These are phyloP conservation scores for Fratercula arctica DNA, from an alignment of 2,797 vertebrate genomes.

Conservation along the genomic window DNA sequence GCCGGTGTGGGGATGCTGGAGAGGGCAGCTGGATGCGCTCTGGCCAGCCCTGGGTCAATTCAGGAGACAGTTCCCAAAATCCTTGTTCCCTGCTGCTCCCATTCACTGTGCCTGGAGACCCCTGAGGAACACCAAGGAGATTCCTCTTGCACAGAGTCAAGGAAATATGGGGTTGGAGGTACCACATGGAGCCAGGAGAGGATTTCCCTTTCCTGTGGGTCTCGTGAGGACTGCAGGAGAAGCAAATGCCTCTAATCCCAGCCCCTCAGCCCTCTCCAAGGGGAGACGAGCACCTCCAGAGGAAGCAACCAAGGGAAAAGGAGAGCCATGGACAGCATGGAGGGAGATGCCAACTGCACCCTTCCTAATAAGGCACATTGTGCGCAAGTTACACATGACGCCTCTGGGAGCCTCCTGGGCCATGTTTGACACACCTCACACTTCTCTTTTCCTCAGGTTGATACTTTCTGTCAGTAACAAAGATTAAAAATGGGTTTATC, in stretches of 20 bases:
- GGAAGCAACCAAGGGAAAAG: neutral
- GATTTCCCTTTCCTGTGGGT: neutral
- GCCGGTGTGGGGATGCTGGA: neutral
- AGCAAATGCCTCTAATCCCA: accelerated
- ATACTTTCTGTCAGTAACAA: neutral
- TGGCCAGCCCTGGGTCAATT: neutral
- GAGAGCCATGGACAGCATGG: neutral
- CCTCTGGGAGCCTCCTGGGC: neutral
- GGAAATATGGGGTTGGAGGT: neutral
- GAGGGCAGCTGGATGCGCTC: neutral
- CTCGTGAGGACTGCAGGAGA: neutral
- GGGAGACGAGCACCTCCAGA: neutral
- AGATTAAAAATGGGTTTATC: neutral
- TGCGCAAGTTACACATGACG: neutral
- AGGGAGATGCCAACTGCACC: neutral
- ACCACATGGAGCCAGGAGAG: neutral
- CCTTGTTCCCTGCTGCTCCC: neutral
- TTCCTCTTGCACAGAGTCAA: neutral
- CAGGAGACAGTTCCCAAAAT: neutral
- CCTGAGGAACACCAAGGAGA: neutral
- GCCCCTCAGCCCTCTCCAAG: neutral
- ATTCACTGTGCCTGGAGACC: neutral
- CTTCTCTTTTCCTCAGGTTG: neutral
- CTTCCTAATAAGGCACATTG: neutral
- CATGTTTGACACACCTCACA: neutral